phyloP scores from a whole-genome alignment of 2,113 vertebrate genomes.

The Caranx ignobilis region DNA sequence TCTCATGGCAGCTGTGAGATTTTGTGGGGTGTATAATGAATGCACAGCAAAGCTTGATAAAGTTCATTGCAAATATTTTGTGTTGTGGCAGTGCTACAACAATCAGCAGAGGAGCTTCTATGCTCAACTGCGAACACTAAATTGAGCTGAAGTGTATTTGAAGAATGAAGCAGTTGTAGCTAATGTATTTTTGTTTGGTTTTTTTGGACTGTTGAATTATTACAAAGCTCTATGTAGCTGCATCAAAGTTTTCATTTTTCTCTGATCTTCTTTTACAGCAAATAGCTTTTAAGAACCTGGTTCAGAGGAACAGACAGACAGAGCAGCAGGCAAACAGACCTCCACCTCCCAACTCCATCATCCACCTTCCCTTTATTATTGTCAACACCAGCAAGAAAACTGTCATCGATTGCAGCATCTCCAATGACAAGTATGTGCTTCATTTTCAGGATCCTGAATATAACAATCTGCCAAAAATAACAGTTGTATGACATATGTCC shows the following conservation, averaged over 20 bases:
- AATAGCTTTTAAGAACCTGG: slow-evolving; percentile 99
- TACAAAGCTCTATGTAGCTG: background rate
- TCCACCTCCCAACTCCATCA: slow-evolving; percentile 95
- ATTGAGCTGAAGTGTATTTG: background rate
- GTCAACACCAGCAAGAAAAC: slow-evolving; percentile 99
- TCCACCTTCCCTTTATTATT: slow-evolving; percentile 98
- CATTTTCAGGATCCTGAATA: background rate
- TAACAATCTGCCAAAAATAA: too few species aligned
- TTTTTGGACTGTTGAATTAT: background rate
- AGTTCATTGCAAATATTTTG: background rate
- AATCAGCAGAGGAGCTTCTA: too few species aligned
- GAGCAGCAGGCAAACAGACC: slow-evolving; percentile 93
- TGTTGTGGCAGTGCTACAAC: too few species aligned
- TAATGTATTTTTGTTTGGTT: background rate
- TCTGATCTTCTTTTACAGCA: slow-evolving; percentile 85
- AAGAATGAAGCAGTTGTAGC: background rate
- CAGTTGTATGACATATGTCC: too few species aligned
- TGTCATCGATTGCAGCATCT: slow-evolving; percentile 99
- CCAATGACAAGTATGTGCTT: slow-evolving; percentile 95
- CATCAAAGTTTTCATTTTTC: background rate
- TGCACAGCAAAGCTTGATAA: background rate
- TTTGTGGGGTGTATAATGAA: background rate
- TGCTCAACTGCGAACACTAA: background rate
- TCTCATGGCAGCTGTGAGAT: background rate
- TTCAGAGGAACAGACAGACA: slow-evolving; percentile 94